phyloP scores from a whole-genome alignment of 1,140 invertebrate species.

The Drosophila cardini region DNA sequence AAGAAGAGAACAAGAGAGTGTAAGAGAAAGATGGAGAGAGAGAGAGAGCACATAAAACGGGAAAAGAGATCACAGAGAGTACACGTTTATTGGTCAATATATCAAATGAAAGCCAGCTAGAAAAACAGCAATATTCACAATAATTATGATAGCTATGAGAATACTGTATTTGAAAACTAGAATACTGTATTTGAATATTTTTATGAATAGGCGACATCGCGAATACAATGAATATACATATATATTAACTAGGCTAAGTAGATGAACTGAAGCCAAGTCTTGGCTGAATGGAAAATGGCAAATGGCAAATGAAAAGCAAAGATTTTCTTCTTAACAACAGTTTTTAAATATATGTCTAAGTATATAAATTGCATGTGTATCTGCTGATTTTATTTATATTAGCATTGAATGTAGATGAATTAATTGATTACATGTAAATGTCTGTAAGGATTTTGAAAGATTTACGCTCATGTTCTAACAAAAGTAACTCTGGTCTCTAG shows the following conservation, averaged over 20 bases:
- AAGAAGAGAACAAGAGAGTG: constrained; percentile 37
- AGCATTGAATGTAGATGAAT: constrained; percentile 1
- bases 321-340: constrained; percentile 1
- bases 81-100: constrained; percentile 72
- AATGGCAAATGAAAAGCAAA: constrained; percentile 32
- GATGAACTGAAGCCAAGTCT: constrained; percentile 55
- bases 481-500: background rate
- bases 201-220: constrained; percentile 39
- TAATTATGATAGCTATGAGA: constrained; percentile 39
- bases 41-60: constrained; percentile 69
- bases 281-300: background rate
- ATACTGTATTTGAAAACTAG: constrained; percentile 18
- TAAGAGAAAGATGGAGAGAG: constrained; percentile 52
- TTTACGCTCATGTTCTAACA: background rate
- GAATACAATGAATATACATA: constrained; percentile 8
- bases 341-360: background rate
- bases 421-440: background rate
- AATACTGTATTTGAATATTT: constrained; percentile 15
- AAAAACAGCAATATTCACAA: constrained; percentile 45
- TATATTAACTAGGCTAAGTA: constrained; percentile 29
- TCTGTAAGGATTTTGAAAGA: too few species aligned
- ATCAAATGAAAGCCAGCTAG: constrained; percentile 50
- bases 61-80: constrained; percentile 76
- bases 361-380: constrained; percentile 15
- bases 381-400: background rate